Percentiles rank a stretch among this genome's conserved stretches.
These are phyloP conservation scores for Lophotis ruficrista DNA, from an alignment of 2,113 vertebrate species.

Conservation along the genomic window DNA sequence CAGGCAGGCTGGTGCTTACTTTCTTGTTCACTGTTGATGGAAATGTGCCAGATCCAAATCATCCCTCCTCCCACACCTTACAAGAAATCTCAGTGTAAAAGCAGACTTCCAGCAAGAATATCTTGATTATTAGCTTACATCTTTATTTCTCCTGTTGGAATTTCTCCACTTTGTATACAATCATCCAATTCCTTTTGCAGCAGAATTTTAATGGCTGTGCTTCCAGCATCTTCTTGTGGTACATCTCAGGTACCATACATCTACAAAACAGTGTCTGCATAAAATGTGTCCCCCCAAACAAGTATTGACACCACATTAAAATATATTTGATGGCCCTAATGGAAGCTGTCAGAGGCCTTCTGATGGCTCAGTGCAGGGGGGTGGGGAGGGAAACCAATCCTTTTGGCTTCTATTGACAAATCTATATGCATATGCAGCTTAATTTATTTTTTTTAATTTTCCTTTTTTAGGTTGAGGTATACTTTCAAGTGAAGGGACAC, in stretches of 20 bases:
- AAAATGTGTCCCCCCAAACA: neutral
- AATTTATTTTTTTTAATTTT: neutral
- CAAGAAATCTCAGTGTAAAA: neutral
- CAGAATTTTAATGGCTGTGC: neutral
- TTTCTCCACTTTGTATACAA: neutral
- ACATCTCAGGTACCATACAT: neutral
- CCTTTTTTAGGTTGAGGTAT: neutral
- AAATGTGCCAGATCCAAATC: neutral
- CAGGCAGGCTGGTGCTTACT: neutral
- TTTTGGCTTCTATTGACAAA: neutral
- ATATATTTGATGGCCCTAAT: neutral
- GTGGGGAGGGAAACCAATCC: neutral
- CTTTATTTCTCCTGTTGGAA: neutral
- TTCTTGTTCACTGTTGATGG: rapidly evolving
- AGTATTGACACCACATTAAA: neutral
- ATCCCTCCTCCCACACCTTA: neutral
- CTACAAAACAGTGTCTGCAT: neutral
- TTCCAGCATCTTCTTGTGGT: neutral
- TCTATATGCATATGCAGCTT: neutral
- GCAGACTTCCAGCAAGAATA: neutral
- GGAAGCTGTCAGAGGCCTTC: neutral
- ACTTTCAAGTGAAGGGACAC: neutral
- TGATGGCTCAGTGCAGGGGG: neutral
- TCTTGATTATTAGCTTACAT: neutral
- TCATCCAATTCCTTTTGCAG: neutral